Base-by-base conservation (phyloP, 2,797 vertebrate species). In the Harpagifer antarcticus region DNA sequence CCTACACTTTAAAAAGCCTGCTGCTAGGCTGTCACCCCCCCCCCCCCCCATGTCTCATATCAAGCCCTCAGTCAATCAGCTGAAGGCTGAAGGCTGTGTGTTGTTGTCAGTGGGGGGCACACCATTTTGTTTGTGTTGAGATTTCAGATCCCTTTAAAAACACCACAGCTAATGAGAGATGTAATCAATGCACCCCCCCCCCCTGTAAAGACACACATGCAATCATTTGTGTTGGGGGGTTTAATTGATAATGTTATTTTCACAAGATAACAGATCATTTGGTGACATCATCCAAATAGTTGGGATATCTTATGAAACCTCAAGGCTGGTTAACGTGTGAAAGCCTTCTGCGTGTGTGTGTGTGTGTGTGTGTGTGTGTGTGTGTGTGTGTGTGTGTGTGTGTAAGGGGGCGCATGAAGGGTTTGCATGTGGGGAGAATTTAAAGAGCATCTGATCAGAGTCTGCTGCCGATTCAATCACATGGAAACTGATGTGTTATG, bases 401-500 rank as follows among this genome's bases (percentile, higher is more conserved):
- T 72, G 55, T 33, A 1, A 6, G 31, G 6, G 6, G 87, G 23
- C 0, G 2, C 23, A 23, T 27, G 23, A 33, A 63, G 61, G 58
- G 42, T 79, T 60, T 9, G 11, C 45, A 16, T 81, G 79, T 81
- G 82, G 72, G 75, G 3, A 3, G 37, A 89, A 90, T 92, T 66
- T 70, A 55, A 86, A 84, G 66, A 58, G 71, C 42, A 0, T 8
- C 66, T 59, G 79, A 87, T 90, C 84, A 78, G 74, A 68, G 78
- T 82, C 81, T 12, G 82, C 84, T 58, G 69, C 10, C 81, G 82
- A 89, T 89, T 81, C 85, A 90, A 86, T 87, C 86, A 74, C 73
- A 65, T 81, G 68, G 71, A 40, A 72, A 66, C 74, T 50, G 79
- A 82, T 78, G 76, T 85, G 76, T 72, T 86, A 85, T 76, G 48